A percentile compares a stretch with the other conserved stretches of the same genome.
phyloP scores from a whole-genome alignment of 2,113 vertebrate genomes.

The Rattus norvegicus region DNA sequence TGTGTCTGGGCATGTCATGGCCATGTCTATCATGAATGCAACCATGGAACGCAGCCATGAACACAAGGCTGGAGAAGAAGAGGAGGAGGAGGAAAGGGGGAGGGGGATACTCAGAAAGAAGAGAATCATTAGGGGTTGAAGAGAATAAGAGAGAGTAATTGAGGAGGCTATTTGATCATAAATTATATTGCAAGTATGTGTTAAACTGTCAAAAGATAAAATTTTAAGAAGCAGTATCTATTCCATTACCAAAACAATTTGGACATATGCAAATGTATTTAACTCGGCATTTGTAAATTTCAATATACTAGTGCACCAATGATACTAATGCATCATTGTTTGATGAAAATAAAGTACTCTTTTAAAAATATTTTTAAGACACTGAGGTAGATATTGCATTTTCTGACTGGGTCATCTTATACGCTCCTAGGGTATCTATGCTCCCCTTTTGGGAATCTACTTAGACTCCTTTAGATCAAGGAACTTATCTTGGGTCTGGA shows the following conservation, averaged over 20 bases:
- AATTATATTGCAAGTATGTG: neutral
- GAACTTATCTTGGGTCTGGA: neutral
- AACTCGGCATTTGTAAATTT: conserved; percentile 1
- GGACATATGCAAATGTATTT: conserved; percentile 25
- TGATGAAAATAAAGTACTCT: neutral
- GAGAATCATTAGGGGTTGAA: neutral
- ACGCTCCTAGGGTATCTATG: neutral
- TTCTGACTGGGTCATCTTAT: neutral
- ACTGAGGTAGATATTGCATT: neutral
- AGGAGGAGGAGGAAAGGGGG: neutral
- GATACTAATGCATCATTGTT: neutral
- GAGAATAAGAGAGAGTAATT: neutral
- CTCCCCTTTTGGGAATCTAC: neutral
- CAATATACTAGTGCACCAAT: neutral
- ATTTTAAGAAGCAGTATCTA: neutral
- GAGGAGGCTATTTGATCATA: neutral
- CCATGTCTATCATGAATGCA: neutral
- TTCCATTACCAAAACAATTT: conserved; percentile 6
- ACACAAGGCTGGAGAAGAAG: neutral
- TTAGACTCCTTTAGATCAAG: neutral
- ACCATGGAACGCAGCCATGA: no score
- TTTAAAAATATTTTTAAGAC: neutral
- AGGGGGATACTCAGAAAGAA: neutral
- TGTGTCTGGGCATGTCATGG: no score
- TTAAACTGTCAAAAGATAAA: neutral